Evolutionary conservation across 2,888 invertebrate species (phyloP).

Genomic region (Sphaerophoria rueppellii): DNA sequence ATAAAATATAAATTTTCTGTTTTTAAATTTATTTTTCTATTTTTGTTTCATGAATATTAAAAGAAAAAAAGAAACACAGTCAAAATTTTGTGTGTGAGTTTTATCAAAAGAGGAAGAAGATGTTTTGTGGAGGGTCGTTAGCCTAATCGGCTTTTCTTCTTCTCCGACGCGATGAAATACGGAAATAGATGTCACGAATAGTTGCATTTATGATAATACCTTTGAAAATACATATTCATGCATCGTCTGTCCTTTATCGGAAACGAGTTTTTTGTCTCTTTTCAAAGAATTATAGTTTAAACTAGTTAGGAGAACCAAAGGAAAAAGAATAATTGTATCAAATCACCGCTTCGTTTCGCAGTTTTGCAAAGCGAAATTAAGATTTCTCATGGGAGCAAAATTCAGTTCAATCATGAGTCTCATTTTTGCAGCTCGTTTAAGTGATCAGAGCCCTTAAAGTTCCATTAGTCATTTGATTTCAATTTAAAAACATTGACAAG

Average conservation of each 20-base stretch:
- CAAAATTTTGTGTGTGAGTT: neutral
- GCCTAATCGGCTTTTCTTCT: neutral
- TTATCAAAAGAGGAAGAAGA: conserved; percentile 6
- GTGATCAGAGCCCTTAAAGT: neutral
- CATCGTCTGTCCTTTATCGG: no score
- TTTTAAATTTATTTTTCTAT: neutral
- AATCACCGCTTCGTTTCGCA: no score
- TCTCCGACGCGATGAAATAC: neutral
- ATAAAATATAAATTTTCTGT: conserved; percentile 16
- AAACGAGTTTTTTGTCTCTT: no score
- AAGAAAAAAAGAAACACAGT: neutral
- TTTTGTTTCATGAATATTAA: neutral
- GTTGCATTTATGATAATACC: neutral
- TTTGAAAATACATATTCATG: no score
- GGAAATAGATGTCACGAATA: conserved; percentile 2
- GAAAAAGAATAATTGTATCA: no score
- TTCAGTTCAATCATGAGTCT: neutral
- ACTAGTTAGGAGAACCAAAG: no score
- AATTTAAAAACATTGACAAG: neutral
- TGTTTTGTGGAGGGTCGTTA: conserved; percentile 1
- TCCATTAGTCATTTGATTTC: neutral
- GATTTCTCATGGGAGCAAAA: neutral
- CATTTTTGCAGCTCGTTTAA: neutral
- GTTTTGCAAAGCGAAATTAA: no score
- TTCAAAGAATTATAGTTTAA: no score